Evolutionary conservation across 2,113 vertebrate species (phyloP).

Genomic region (Nerophis lumbriciformis): DNA sequence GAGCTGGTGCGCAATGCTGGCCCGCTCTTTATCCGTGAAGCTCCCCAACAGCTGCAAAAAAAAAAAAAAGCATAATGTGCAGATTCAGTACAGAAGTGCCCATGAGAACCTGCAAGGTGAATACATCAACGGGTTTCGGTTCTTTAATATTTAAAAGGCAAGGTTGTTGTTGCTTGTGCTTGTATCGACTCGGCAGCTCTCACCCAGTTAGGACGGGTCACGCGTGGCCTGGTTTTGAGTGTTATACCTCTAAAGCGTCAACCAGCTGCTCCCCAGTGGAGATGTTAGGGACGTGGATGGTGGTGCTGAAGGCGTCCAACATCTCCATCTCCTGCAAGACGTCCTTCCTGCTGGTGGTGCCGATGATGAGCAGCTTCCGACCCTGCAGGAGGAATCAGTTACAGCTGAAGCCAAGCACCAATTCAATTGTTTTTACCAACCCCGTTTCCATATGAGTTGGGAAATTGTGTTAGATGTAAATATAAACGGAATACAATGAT

Average conservation of each 20-base stretch:
- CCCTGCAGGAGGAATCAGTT: slow-evolving; percentile 65
- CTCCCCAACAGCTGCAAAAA: slow-evolving; percentile 87
- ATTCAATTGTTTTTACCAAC: too few relatives aligned
- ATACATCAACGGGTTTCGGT: background rate
- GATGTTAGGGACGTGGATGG: slow-evolving; percentile 92
- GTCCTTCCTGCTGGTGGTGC: slow-evolving; percentile 95
- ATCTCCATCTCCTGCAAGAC: slow-evolving; percentile 99
- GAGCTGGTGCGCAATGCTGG: slow-evolving; percentile 84
- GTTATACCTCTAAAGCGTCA: slow-evolving; percentile 83
- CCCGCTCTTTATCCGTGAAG: slow-evolving; percentile 90
- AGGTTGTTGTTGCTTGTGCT: background rate
- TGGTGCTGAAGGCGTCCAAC: slow-evolving; percentile 97
- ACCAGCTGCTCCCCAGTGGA: slow-evolving; percentile 88
- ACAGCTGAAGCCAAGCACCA: too few relatives aligned
- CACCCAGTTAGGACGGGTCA: background rate
- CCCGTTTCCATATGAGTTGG: too few relatives aligned
- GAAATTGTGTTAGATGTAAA: too few relatives aligned
- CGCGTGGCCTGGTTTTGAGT: background rate
- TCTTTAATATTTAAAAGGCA: background rate
- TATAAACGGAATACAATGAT: too few relatives aligned
- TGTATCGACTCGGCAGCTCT: background rate
- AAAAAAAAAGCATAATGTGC: slow-evolving; percentile 9
- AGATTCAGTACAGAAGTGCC: background rate
- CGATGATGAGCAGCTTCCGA: slow-evolving; percentile 94
- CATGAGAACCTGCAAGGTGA: background rate